Evolutionary conservation across 2,888 invertebrate genomes (phyloP).

Genomic region (Chrysolina americana): DNA sequence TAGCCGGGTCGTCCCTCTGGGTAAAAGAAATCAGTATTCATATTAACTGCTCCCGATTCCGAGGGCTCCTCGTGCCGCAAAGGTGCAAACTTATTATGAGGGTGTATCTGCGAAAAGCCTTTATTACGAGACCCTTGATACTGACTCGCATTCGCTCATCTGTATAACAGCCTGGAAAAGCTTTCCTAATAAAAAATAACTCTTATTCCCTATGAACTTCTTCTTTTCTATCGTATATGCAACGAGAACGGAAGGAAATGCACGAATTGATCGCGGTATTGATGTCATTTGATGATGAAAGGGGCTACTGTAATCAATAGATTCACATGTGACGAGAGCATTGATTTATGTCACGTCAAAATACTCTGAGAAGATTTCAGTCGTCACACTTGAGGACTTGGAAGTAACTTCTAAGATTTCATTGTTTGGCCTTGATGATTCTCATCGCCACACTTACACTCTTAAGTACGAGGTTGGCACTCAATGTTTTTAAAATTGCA

Average conservation of each 20-base stretch:
- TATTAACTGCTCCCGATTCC: slow-evolving; percentile 67
- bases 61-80: slow-evolving; percentile 61
- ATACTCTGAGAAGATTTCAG: too few relatives aligned
- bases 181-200: slow-evolving; percentile 32
- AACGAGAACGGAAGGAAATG: slow-evolving; percentile 10
- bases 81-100: slow-evolving; percentile 69
- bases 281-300: not conserved
- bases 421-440: too few relatives aligned
- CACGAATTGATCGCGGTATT: not conserved
- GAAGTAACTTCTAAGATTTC: too few relatives aligned
- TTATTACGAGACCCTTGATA: slow-evolving; percentile 66
- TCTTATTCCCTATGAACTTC: slow-evolving; percentile 26
- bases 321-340: too few relatives aligned
- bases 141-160: slow-evolving; percentile 64
- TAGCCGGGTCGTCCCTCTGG: slow-evolving; percentile 53
- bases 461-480: too few relatives aligned
- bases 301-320: too few relatives aligned
- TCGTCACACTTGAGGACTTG: too few relatives aligned
- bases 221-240: not conserved
- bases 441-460: too few relatives aligned
- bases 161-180: slow-evolving; percentile 57
- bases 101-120: slow-evolving; percentile 66
- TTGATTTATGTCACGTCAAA: too few relatives aligned
- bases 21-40: slow-evolving; percentile 62
- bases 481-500: too few relatives aligned